These are phyloP conservation scores for Papilio dardanus DNA, from an alignment of 1,140 invertebrate species.

Conservation along the genomic window DNA sequence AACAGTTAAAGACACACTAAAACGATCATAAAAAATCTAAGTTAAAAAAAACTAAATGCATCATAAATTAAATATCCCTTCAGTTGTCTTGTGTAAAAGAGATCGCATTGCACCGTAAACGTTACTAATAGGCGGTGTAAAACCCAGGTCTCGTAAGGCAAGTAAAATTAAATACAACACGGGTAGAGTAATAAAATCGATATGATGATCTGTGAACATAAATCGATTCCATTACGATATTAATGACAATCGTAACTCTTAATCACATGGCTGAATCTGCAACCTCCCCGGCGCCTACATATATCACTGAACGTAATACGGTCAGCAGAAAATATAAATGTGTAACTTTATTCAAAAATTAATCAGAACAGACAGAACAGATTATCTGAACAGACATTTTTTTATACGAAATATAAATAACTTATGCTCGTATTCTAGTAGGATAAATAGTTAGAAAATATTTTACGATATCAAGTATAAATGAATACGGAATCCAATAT, in stretches of 20 bases:
- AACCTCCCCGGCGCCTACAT: slow-evolving; percentile 50
- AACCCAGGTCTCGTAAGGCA: slow-evolving; percentile 45
- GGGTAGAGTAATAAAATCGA: slow-evolving; percentile 54
- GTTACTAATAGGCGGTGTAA: slow-evolving; percentile 50
- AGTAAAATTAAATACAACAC: slow-evolving; percentile 54
- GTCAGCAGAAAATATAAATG: slow-evolving; percentile 39
- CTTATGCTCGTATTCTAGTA: neutral
- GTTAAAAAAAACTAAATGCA: slow-evolving; percentile 3
- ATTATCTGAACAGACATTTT: neutral
- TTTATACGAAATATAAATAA: too few relatives aligned
- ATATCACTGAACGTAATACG: slow-evolving; percentile 46
- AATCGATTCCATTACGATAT: slow-evolving; percentile 68
- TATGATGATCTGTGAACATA: slow-evolving; percentile 60
- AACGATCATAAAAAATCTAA: neutral
- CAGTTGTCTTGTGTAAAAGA: slow-evolving; percentile 30
- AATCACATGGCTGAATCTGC: slow-evolving; percentile 56
- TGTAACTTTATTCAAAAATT: neutral
- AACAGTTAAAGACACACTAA: neutral
- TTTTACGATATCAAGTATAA: too few relatives aligned
- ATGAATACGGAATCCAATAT: too few relatives aligned
- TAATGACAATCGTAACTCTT: slow-evolving; percentile 69
- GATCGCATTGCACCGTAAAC: slow-evolving; percentile 41
- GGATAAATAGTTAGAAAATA: too few relatives aligned
- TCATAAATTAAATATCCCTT: slow-evolving; percentile 16
- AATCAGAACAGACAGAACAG: too few relatives aligned